Base-by-base conservation (phyloP, 2,888 invertebrate genomes). In the Sarcophaga caerulescens region DNA sequence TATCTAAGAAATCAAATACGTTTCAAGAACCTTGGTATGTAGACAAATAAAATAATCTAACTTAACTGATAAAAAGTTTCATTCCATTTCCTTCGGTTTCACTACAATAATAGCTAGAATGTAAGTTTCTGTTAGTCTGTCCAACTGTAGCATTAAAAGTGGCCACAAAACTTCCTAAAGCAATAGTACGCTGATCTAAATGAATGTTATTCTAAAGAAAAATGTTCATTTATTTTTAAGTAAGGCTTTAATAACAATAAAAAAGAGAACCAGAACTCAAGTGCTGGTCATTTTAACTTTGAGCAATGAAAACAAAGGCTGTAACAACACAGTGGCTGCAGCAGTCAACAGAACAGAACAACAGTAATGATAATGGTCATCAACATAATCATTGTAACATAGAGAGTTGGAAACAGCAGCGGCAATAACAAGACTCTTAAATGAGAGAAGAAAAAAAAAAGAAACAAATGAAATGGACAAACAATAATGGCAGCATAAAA, bases 191-290 rank as follows among this genome's bases (percentile, higher is more conserved):
- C 21, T 14, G 21, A 57, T 57, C 65, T 57, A 79, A 79, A 73
- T 80, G 80, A 80, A 68, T 60, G 80, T 19, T 74, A 80, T 74
- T 68, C 62, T 68, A 66, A n/a, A 35, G 8, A 45, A 74, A 73
- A 74, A 66, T 66, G 25, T 62, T 68, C 47, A 81, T 81, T 74
- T 74, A 57, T n/a, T 52, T 14, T 25, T 47, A 66, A 5, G 45
- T 47, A 74, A 75, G 71, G 59, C 59, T 79, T 71, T 60, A 75
- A 57, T 35, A 21, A 62, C 57, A 35, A 35, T 35, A 35, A 35
- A 35, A 23, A 35, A 35, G 10, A 2, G 2, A 35, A 35, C 8
- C 35, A 35, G 35, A 35, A 35, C 35, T 35, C 11, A 3, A 62
- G n/a, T 45, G 21, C 63, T 81, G 81, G 81, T 73, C 44, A 74